Conservation (phyloP, 2,113 vertebrate species). For the Meriones unguiculatus region DNA sequence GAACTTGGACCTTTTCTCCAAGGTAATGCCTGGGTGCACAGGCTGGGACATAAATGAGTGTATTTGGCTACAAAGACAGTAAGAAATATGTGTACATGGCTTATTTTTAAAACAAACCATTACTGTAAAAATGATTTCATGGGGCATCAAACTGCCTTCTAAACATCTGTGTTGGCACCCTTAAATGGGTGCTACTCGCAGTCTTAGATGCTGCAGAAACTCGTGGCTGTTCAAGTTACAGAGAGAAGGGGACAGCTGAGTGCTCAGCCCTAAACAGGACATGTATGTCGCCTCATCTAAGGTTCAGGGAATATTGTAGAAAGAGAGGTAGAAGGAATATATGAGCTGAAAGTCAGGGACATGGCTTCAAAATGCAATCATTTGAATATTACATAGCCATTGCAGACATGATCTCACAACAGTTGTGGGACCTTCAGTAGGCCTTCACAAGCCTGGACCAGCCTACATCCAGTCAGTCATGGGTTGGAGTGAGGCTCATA, state of each 20-base stretch:
- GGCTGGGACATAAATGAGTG: not conserved
- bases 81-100: not conserved
- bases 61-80: not conserved
- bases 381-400: no score
- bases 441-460: not conserved
- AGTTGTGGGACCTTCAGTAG: not conserved
- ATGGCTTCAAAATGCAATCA: not conserved
- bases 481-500: not conserved
- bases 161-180: not conserved
- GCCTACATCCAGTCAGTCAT: not conserved
- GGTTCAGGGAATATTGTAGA: not conserved
- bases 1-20: conserved; percentile 1
- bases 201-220: not conserved
- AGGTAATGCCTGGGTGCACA: conserved; percentile 40
- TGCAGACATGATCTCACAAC: not conserved
- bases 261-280: not conserved
- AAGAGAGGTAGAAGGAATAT: not conserved
- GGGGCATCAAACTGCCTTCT: not conserved
- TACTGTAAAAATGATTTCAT: not conserved
- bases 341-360: not conserved
- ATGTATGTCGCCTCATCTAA: not conserved
- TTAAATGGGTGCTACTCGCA: not conserved
- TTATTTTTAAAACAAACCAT: not conserved
- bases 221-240: not conserved
- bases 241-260: not conserved